Conservation (phyloP, 2,113 vertebrate genomes). For the Hylia prasina region DNA sequence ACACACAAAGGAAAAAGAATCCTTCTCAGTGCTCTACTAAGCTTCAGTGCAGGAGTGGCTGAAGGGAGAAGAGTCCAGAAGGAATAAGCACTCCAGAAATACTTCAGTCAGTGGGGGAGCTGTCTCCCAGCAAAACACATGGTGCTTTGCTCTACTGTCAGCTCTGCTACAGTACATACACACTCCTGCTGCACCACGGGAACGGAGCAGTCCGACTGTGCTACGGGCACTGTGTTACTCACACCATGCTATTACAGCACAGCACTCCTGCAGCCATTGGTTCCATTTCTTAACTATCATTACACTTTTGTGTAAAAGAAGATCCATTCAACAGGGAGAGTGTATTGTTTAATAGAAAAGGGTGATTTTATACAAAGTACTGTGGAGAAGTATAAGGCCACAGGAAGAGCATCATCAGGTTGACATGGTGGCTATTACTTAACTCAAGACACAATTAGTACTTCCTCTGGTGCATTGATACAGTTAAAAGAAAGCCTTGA, state of each 20-base stretch:
- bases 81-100: background rate
- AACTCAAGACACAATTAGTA: background rate
- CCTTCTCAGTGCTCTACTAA: background rate
- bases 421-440: conserved; percentile 8
- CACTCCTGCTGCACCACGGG: background rate
- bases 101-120: background rate
- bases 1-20: background rate
- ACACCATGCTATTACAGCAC: background rate
- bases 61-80: background rate
- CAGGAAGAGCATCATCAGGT: background rate
- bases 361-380: conserved; percentile 4
- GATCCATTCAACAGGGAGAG: background rate
- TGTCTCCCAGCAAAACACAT: background rate
- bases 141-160: background rate
- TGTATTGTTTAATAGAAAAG: conserved; percentile 29
- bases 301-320: background rate
- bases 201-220: fast-evolving
- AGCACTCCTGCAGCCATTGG: background rate
- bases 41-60: background rate
- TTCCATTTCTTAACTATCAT: background rate
- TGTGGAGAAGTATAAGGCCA: conserved; percentile 24
- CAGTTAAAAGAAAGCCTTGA: background rate
- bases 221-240: background rate
- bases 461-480: conserved; percentile 6
- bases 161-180: background rate